Evolutionary conservation across 2,797 vertebrate genomes (phyloP).

Genomic region (Carapus acus): DNA sequence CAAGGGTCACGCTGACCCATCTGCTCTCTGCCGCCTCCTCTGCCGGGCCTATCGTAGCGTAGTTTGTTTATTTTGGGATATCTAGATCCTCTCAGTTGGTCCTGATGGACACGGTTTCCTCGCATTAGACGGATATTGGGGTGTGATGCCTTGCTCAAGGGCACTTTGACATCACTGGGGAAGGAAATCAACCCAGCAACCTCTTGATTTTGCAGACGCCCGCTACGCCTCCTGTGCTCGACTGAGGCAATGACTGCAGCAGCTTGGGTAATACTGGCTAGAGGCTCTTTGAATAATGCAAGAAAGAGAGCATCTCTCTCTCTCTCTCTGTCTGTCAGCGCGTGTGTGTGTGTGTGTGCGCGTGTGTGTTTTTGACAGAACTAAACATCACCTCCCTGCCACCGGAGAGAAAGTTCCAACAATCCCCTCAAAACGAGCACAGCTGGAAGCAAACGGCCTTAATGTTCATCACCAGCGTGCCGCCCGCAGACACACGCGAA

Average conservation of each 20-base stretch:
- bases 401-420: conserved; percentile 24
- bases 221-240: conserved; percentile 25
- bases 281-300: conserved; percentile 51
- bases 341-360: too few relatives aligned
- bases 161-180: too few relatives aligned
- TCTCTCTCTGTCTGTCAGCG: background rate
- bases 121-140: too few relatives aligned
- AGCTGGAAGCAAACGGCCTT: conserved; percentile 16
- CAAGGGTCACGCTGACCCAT: background rate
- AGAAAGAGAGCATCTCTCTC: conserved; percentile 25
- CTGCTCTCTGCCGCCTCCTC: background rate
- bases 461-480: conserved; percentile 19
- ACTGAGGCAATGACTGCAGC: conserved; percentile 27
- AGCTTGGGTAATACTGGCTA: conserved; percentile 33
- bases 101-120: too few relatives aligned
- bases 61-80: too few relatives aligned
- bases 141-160: too few relatives aligned
- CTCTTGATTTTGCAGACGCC: too few relatives aligned
- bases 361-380: conserved; percentile 23
- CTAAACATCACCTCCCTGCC: conserved; percentile 23
- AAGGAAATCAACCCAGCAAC: too few relatives aligned
- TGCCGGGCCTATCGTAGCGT: conserved; percentile 16
- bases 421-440: conserved; percentile 1
- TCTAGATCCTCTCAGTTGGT: too few relatives aligned
- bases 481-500: background rate